Evolutionary conservation across 2,888 invertebrate species (phyloP).

Genomic region (Mystacides longicornis): DNA sequence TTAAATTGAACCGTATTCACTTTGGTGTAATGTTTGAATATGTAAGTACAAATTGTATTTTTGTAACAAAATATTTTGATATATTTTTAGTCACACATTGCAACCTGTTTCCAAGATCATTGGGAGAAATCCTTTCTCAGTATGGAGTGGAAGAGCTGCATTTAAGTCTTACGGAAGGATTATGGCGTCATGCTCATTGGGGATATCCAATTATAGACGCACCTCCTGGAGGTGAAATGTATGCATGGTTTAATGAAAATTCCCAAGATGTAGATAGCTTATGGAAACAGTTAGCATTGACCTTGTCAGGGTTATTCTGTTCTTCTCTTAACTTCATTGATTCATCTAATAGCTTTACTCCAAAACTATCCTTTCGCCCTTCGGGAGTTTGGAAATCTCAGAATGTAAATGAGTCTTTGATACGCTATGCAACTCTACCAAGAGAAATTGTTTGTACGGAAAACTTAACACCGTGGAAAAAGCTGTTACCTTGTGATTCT

Average conservation of each 20-base stretch:
- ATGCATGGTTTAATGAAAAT: slow-evolving; percentile 80
- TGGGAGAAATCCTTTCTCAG: slow-evolving; percentile 79
- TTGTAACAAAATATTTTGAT: not conserved
- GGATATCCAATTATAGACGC: slow-evolving; percentile 87
- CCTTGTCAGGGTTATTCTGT: slow-evolving; percentile 91
- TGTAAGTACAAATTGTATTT: not conserved
- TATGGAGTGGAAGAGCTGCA: slow-evolving; percentile 87
- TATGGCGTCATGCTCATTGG: slow-evolving; percentile 92
- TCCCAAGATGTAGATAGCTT: slow-evolving; percentile 65
- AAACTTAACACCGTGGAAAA: slow-evolving; percentile 98
- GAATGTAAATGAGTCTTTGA: slow-evolving; percentile 47
- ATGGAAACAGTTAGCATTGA: slow-evolving; percentile 85
- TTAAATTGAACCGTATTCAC: not conserved
- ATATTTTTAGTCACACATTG: slow-evolving; percentile 65
- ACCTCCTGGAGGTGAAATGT: slow-evolving; percentile 89
- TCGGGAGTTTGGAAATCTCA: slow-evolving; percentile 50
- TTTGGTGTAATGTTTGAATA: not conserved
- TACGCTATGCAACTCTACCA: slow-evolving; percentile 85
- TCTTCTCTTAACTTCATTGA: slow-evolving; percentile 94
- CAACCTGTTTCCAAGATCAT: slow-evolving; percentile 77
- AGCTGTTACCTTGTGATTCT: slow-evolving; percentile 91
- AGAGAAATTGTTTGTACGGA: slow-evolving; percentile 97
- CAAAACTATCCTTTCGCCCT: slow-evolving; percentile 77
- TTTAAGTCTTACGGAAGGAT: slow-evolving; percentile 84
- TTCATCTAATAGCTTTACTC: slow-evolving; percentile 72